These are phyloP conservation scores for Hipposideros larvatus DNA, from an alignment of 2,797 vertebrate genomes.

Conservation along the genomic window DNA sequence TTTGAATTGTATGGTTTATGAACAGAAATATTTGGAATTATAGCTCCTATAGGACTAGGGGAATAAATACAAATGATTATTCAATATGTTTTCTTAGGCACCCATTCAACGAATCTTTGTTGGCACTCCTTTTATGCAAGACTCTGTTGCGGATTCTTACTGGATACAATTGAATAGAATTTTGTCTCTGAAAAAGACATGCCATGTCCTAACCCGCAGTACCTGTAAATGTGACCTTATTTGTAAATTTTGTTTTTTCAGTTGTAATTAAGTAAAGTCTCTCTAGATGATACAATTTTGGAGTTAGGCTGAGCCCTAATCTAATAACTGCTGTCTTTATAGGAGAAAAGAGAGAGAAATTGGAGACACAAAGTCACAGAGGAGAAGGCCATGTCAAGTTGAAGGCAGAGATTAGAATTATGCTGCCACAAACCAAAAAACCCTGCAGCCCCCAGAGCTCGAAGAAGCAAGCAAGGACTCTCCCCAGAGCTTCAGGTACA, in stretches of 20 bases:
- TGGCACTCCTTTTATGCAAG: not conserved
- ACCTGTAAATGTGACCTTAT: not conserved
- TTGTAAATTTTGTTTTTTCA: not conserved
- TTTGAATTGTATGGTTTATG: not conserved
- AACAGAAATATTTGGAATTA: constrained; percentile 24
- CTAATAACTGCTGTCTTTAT: not conserved
- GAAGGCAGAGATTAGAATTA: not conserved
- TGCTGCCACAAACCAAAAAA: not conserved
- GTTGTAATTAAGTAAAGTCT: not conserved
- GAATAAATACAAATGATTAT: not conserved
- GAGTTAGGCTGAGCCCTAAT: not conserved
- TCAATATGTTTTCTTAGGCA: not conserved
- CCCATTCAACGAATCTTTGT: not conserved
- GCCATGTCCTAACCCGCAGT: not conserved
- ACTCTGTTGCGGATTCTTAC: not conserved
- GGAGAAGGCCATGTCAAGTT: not conserved
- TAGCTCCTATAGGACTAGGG: not conserved
- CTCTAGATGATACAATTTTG: not conserved
- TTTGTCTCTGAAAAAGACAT: not conserved
- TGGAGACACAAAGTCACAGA: not conserved
- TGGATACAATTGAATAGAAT: not conserved
- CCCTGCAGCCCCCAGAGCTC: not conserved
- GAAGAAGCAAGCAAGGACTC: not conserved
- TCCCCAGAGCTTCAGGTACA: not conserved
- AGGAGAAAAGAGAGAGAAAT: not conserved